Base-by-base conservation (phyloP, 1,140 invertebrate genomes). In the Drosophila ambigua region DNA sequence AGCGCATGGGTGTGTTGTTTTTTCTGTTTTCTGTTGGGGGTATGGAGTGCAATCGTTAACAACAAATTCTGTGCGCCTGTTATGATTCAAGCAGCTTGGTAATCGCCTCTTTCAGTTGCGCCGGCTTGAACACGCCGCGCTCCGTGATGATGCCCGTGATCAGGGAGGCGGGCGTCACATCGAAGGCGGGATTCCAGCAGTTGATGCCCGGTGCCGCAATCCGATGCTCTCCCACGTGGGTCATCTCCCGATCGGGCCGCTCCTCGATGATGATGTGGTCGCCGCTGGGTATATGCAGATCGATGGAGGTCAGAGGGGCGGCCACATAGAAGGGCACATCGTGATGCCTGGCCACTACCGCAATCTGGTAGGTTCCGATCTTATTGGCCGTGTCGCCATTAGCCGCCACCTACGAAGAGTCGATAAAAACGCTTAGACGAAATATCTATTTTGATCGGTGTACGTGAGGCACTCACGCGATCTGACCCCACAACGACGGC, bases 341-440 rank as follows among this genome's bases (percentile, higher is more conserved):
- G 90, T 99, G 98, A 92, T 98, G 93, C 83, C 97, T 97, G 6
- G 98, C 98, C 31, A 97, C 93, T 45, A 99, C 95, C 1, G 98
- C 98, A 85, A 99, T 96, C 95, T 98, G 97, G 92, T 99, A 99
- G 16, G 99, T 99, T 72, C 99, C 99, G 91, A 99, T 99, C 95
- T 99, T 99, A 92, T 99, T 99, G 1, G 98, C 99, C 2, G 98
- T 99, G 92, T 99, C 99, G 2, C 99, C 99, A 93, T 99, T 99
- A 2, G 95, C 94, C 13, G 96, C 97, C 26, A 99, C 94, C 94
- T 95, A 35, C 13, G 9, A 24, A 13, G 15, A 15, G 39, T 39
- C 13, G 5, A 31, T 24, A 48, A 0, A 53, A 1, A 50, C 11
- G 24, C 28, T 65, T 39, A 65, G 55, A 46, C 23, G 20, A 43